A percentile compares a stretch with the other conserved stretches of the same genome.
Conservation (phyloP, 2,113 vertebrate genomes). For the Cariama cristata region DNA sequence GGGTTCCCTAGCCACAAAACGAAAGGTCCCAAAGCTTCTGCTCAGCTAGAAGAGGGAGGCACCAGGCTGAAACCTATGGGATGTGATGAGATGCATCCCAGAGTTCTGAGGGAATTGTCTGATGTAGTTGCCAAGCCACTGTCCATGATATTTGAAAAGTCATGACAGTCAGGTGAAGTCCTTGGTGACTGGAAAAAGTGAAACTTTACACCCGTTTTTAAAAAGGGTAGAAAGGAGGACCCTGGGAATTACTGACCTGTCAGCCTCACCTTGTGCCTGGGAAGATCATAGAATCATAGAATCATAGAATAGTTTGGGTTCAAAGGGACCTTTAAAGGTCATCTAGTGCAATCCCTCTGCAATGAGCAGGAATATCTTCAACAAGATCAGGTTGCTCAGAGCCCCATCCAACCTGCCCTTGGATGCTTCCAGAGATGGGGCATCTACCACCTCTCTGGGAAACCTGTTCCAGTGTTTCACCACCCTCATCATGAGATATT, state of each 20-base stretch:
- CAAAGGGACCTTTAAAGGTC: not conserved
- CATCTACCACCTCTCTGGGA: too few species aligned
- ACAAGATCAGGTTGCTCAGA: not conserved
- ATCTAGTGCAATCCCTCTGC: too few species aligned
- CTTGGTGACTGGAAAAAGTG: not conserved
- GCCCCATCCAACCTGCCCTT: too few species aligned
- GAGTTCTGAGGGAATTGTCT: not conserved
- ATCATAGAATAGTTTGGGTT: not conserved
- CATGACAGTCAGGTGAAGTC: not conserved
- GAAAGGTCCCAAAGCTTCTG: not conserved
- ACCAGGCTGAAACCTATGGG: not conserved
- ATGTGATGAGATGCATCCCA: not conserved
- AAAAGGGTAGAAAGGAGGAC: not conserved
- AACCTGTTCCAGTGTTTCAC: too few species aligned
- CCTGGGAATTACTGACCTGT: not conserved
- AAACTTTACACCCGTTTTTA: not conserved
- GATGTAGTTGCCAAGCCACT: not conserved
- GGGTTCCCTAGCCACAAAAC: not conserved
- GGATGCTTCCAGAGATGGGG: too few species aligned
- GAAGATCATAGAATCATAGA: not conserved
- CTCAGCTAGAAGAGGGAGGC: not conserved
- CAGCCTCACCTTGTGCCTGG: not conserved
- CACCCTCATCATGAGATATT: too few species aligned
- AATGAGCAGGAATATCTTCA: not conserved
- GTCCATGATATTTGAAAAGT: not conserved